These are phyloP conservation scores for Nyctereutes procyonoides DNA, from an alignment of 2,113 vertebrate genomes.

Conservation along the genomic window DNA sequence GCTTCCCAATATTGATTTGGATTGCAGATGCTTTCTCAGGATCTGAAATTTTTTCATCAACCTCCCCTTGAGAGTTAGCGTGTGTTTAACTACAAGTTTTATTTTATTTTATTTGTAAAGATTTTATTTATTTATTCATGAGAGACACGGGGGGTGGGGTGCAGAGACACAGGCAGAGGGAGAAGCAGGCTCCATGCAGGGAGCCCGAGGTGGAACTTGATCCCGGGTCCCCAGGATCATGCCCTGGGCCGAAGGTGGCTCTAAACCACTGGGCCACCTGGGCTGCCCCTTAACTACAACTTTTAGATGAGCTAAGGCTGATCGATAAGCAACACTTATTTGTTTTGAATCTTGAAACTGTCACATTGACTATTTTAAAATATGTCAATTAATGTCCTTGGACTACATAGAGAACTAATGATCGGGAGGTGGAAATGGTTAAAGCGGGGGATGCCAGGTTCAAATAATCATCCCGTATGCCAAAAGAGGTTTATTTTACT, in stretches of 20 bases:
- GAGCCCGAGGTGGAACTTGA: too few relatives aligned
- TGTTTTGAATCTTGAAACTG: background rate
- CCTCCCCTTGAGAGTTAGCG: background rate
- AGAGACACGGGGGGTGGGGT: too few relatives aligned
- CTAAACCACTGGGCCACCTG: too few relatives aligned
- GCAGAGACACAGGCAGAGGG: too few relatives aligned
- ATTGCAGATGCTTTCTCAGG: background rate
- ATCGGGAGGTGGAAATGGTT: background rate
- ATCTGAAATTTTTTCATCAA: background rate
- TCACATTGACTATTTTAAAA: background rate
- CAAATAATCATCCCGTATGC: background rate
- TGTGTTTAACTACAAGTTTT: background rate
- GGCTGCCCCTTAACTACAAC: background rate
- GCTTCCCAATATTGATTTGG: background rate
- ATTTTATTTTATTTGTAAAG: background rate
- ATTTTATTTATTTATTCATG: too few relatives aligned
- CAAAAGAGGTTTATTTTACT: constrained; percentile 30
- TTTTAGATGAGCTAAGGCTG: background rate
- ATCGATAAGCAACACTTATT: background rate
- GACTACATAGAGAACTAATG: background rate
- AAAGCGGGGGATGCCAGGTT: background rate
- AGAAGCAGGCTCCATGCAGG: too few relatives aligned
- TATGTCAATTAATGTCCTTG: background rate
- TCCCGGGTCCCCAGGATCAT: too few relatives aligned
- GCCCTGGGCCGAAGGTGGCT: too few relatives aligned